Base-by-base conservation (phyloP, 2,888 invertebrate genomes). In the Xestia sexstrigata region DNA sequence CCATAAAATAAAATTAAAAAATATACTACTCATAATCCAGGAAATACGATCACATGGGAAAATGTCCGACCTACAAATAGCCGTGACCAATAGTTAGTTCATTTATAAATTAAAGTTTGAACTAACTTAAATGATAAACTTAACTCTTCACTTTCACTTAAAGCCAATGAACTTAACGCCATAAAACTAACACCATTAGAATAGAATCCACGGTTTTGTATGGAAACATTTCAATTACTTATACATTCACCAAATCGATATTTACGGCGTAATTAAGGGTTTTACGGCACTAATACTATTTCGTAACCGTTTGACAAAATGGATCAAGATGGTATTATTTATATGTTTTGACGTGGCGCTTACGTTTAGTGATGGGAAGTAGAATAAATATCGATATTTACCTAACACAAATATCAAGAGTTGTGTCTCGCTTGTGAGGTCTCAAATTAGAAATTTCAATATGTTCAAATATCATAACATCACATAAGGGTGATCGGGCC, bases 231-330 rank as follows among this genome's bases (percentile, higher is more conserved):
- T 84, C 84, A 84, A 84, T 84, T 84, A 84, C 63, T 84, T 89
- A 90, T 89, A 84, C 88, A 88, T 87, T 89, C 90, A 77, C 47
- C 73, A 88, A 89, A 90, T 89, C 87, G 83, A 89, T 89, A 90
- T 91, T 91, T 91, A 91, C 86, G 83, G 84, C 60, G 85, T 86
- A 87, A 90, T 90, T 89, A 89, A 85, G 73, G 80, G 42, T 82
- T 89, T 89, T 84, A 88, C 73, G 72, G 79, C 75, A 73, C 71
- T 84, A 85, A 88, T 82, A 70, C 78, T 78, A 70, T 85, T 85
- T 80, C 84, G 86, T 85, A 87, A 86, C 70, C 73, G 55, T 81
- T 76, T 83, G 70, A 81, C 85, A 83, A 86, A 88, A 82, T 83
- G 67, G 82, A 88, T 87, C 87, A 82, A 79, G 82, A 82, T 76